Conservation (phyloP, 2,888 invertebrate genomes). For the Blera fallax region DNA sequence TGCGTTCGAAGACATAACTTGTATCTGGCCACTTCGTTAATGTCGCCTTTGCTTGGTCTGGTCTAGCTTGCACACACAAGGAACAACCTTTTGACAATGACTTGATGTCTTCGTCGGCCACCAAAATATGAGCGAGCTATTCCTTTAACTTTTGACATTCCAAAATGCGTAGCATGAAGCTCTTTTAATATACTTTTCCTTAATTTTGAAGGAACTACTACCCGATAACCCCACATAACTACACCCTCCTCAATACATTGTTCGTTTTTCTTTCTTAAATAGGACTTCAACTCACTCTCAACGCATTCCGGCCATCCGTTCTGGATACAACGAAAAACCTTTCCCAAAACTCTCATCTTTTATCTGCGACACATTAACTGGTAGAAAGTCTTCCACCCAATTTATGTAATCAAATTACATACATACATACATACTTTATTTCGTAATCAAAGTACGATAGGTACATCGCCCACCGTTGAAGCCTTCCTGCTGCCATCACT, state of each 20-base stretch:
- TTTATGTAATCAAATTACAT: too few relatives aligned
- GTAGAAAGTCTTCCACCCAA: too few relatives aligned
- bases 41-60: background rate
- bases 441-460: slow-evolving; percentile 14
- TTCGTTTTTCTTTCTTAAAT: background rate
- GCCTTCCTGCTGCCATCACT: background rate
- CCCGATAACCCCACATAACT: slow-evolving; percentile 24
- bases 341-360: too few relatives aligned
- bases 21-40: background rate
- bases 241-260: background rate
- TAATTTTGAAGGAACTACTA: background rate
- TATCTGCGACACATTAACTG: too few relatives aligned
- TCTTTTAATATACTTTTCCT: background rate
- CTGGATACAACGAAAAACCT: too few relatives aligned
- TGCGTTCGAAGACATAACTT: too few relatives aligned
- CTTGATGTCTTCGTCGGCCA: background rate
- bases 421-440: background rate
- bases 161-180: slow-evolving; percentile 2
- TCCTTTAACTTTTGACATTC: background rate
- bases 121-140: slow-evolving; percentile 20
- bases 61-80: too few relatives aligned
- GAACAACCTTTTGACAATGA: too few relatives aligned
- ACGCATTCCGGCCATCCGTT: too few relatives aligned
- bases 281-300: background rate
- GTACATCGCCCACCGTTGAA: background rate